Evolutionary conservation across 2,888 invertebrate species (phyloP).

Genomic region (Ochropleura leucogaster): DNA sequence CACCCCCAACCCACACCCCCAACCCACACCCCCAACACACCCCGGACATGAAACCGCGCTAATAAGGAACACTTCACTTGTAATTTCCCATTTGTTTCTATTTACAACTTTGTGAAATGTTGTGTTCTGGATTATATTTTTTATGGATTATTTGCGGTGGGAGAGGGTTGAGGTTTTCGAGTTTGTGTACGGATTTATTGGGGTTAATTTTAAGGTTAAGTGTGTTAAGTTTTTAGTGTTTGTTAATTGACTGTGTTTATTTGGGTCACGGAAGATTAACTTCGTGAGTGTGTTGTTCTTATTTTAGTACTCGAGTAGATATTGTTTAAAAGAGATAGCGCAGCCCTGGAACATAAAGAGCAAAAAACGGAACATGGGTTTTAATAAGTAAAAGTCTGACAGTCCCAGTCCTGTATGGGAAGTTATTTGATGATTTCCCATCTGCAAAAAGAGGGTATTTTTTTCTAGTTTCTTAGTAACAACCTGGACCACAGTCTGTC

Average conservation of each 20-base stretch:
- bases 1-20: conserved; percentile 35
- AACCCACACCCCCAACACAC: conserved; percentile 44
- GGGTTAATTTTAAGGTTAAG: conserved; percentile 43
- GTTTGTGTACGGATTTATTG: conserved; percentile 42
- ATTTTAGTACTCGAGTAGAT: neutral
- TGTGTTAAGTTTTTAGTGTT: conserved; percentile 33
- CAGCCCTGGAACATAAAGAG: no score
- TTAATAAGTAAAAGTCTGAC: no score
- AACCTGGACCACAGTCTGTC: no score
- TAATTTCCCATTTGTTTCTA: conserved; percentile 75
- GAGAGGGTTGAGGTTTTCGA: conserved; percentile 51
- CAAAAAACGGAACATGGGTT: no score
- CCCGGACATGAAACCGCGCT: conserved; percentile 73
- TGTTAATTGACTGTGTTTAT: conserved; percentile 28
- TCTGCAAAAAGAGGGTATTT: no score
- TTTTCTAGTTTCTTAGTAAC: no score
- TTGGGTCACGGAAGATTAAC: neutral
- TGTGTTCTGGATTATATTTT: conserved; percentile 61
- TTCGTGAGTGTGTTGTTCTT: neutral
- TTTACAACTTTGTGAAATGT: conserved; percentile 66
- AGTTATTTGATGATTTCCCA: no score
- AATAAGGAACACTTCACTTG: conserved; percentile 77
- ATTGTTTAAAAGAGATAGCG: no score
- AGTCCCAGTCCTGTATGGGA: no score
- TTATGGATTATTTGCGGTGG: conserved; percentile 57